phyloP scores from a whole-genome alignment of 2,113 vertebrate species.

The Carettochelys insculpta region DNA sequence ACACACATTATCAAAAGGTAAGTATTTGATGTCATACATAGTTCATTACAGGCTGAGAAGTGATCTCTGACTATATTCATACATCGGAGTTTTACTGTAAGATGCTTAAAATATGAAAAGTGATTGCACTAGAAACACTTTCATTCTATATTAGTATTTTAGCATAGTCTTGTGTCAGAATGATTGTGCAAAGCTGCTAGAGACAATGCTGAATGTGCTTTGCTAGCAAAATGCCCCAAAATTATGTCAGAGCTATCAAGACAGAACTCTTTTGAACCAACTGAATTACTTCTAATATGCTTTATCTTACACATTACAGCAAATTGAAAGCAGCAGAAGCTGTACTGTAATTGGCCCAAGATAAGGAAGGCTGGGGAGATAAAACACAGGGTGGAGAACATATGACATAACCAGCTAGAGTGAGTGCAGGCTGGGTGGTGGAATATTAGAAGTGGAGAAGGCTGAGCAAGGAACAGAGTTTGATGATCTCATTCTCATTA shows the following conservation, averaged over 20 bases:
- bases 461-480: background rate
- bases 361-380: rapidly evolving
- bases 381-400: background rate
- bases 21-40: constrained; percentile 27
- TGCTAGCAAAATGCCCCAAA: background rate
- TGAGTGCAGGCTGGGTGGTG: background rate
- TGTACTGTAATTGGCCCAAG: no score
- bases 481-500: background rate
- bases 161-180: rapidly evolving
- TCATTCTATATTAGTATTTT: background rate
- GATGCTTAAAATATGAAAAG: background rate
- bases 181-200: background rate
- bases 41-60: background rate
- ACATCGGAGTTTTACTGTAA: background rate
- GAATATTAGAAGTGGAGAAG: background rate
- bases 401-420: rapidly evolving
- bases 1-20: constrained; percentile 39
- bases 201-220: background rate
- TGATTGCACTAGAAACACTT: background rate
- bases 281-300: background rate
- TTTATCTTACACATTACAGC: background rate
- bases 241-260: background rate
- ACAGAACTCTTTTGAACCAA: background rate
- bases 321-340: background rate
- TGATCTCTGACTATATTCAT: background rate